Evolutionary conservation across 2,113 vertebrate genomes (phyloP).

Genomic region (Craseonycteris thonglongyai): DNA sequence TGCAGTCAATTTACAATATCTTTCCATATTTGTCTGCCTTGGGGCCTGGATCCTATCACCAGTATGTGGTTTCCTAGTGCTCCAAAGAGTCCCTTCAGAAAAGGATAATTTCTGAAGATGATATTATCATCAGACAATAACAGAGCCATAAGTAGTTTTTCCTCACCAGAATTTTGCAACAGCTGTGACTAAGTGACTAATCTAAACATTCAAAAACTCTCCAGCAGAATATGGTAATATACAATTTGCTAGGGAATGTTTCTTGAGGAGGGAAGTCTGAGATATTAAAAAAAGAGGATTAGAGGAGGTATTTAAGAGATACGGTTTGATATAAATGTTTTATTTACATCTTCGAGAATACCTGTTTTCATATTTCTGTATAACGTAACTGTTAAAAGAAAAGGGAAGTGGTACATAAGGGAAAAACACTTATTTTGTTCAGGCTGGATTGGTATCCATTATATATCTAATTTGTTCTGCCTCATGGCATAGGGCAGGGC

Average conservation of each 20-base stretch:
- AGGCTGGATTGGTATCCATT: background rate
- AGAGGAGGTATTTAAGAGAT: background rate
- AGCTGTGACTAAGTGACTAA: constrained; percentile 19
- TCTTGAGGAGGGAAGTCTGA: background rate
- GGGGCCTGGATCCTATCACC: background rate
- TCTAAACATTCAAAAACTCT: background rate
- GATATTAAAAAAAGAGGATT: background rate
- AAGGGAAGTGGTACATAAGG: background rate
- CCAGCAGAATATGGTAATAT: background rate
- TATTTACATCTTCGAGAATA: background rate
- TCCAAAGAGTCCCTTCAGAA: background rate
- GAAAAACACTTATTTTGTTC: background rate
- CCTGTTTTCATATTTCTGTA: constrained; percentile 4
- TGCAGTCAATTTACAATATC: background rate
- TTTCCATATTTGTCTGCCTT: background rate
- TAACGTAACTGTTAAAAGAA: background rate
- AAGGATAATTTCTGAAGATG: background rate
- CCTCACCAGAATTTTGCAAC: constrained; percentile 26
- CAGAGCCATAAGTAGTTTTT: background rate
- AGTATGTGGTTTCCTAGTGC: background rate
- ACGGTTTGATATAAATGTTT: background rate
- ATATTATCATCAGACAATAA: background rate
- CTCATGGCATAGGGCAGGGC: background rate
- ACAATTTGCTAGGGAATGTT: background rate
- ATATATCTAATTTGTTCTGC: background rate